Evolutionary conservation across 2,797 vertebrate genomes (phyloP).

Genomic region (Cirrhinus mrigala): DNA sequence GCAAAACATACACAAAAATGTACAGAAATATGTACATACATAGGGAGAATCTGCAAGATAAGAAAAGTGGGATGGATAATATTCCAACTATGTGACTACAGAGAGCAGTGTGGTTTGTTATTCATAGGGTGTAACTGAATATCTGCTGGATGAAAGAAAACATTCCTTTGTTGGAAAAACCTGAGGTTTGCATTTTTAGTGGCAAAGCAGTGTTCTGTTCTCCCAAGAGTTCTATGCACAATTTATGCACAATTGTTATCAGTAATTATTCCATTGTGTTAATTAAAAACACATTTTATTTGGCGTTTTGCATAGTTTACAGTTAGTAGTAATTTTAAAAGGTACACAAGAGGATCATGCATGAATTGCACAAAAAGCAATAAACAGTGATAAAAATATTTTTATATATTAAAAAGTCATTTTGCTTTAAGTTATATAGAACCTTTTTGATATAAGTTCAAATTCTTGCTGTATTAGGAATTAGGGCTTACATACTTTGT

Average conservation of each 20-base stretch:
- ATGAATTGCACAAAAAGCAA: slow-evolving; percentile 46
- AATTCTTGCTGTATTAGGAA: slow-evolving; percentile 3
- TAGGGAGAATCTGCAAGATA: slow-evolving; percentile 12
- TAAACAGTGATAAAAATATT: slow-evolving; percentile 20
- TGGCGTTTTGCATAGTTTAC: slow-evolving; percentile 40
- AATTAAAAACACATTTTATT: slow-evolving; percentile 40
- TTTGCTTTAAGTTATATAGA: not conserved
- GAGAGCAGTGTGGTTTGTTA: slow-evolving; percentile 43
- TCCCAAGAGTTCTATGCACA: slow-evolving; percentile 17
- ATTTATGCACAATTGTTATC: not conserved
- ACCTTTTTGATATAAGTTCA: not conserved
- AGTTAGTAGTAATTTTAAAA: slow-evolving; percentile 30
- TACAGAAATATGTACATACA: not conserved
- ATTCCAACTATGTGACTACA: slow-evolving; percentile 57
- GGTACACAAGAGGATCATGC: slow-evolving; percentile 42
- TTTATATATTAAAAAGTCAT: slow-evolving; percentile 6
- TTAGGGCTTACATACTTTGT: not conserved
- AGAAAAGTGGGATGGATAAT: slow-evolving; percentile 28
- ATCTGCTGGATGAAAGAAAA: slow-evolving; percentile 65
- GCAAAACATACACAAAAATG: slow-evolving; percentile 19
- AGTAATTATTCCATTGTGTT: slow-evolving; percentile 15
- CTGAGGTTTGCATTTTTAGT: slow-evolving; percentile 23
- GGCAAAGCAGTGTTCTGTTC: not conserved
- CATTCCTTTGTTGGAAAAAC: slow-evolving; percentile 61
- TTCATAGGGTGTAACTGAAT: slow-evolving; percentile 41